Conservation (phyloP, 2,797 vertebrate species). For the Coccyzus lansbergi region DNA sequence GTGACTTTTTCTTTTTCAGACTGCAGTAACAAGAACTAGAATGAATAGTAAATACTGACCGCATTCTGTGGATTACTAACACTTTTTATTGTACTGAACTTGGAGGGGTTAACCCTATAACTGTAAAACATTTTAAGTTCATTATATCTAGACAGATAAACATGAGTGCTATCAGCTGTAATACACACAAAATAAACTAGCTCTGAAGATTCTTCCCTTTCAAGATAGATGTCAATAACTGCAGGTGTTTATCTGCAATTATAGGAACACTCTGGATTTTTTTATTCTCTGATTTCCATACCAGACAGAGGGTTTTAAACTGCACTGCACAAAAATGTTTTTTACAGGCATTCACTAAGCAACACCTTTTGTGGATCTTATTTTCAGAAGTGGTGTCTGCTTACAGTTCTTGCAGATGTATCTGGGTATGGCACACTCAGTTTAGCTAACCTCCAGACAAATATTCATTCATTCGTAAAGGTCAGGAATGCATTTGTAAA, state of each 20-base stretch:
- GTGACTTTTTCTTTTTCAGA: not conserved
- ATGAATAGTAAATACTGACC: not conserved
- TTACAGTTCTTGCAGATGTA: constrained; percentile 29
- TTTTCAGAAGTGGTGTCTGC: constrained; percentile 27
- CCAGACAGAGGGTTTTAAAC: not conserved
- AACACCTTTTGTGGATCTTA: constrained; percentile 47
- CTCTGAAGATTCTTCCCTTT: not conserved
- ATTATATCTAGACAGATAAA: not conserved
- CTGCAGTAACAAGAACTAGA: not conserved
- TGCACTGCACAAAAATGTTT: constrained; percentile 3
- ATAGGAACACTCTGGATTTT: not conserved
- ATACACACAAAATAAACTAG: not conserved
- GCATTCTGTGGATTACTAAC: not conserved
- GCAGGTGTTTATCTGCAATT: not conserved
- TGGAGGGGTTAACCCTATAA: not conserved
- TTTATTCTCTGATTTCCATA: not conserved
- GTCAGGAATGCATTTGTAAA: not conserved
- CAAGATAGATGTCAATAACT: not conserved
- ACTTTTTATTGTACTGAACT: not conserved
- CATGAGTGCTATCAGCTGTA: not conserved
- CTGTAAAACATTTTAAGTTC: not conserved
- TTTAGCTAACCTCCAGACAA: not conserved
- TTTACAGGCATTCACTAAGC: constrained; percentile 10
- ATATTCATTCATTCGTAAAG: not conserved
- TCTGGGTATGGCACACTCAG: not conserved